Conservation (phyloP, 2,888 invertebrate species). For the Muschampia plurimacula region DNA sequence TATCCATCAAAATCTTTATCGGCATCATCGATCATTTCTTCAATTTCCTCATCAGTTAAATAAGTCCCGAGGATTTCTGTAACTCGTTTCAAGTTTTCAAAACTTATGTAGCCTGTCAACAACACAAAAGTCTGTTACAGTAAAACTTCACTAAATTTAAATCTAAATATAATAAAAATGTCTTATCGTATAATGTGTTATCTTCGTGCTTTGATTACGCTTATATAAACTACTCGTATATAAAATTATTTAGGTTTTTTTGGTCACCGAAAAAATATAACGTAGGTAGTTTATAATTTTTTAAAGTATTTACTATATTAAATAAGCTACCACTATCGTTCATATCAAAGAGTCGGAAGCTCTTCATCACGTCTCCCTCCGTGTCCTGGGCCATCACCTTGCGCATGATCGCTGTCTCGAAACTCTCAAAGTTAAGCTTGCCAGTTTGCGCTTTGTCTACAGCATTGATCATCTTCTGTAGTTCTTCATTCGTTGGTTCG, state of each 20-base stretch:
- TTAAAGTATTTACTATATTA: too few relatives aligned
- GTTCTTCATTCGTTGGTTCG: conserved; percentile 77
- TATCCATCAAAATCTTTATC: conserved; percentile 75
- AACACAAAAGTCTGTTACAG: not conserved
- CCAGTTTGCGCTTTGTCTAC: conserved; percentile 76
- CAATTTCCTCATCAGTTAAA: conserved; percentile 78
- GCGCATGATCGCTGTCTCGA: conserved; percentile 77
- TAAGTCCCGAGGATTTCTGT: conserved; percentile 64
- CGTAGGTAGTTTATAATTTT: too few relatives aligned
- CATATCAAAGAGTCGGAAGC: conserved; percentile 76
- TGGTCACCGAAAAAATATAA: too few relatives aligned
- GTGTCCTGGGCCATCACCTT: conserved; percentile 75
- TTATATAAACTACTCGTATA: too few relatives aligned
- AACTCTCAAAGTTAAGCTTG: conserved; percentile 77
- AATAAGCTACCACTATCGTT: conserved; percentile 65
- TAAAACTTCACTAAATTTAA: not conserved
- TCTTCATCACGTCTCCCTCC: conserved; percentile 80
- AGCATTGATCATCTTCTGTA: conserved; percentile 71
- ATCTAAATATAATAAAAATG: not conserved
- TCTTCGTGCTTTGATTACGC: too few relatives aligned
- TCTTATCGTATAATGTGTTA: too few relatives aligned
- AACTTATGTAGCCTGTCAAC: conserved; percentile 68
- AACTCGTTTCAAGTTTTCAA: conserved; percentile 73
- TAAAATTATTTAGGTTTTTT: not conserved
- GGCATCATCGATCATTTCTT: conserved; percentile 81